These are phyloP conservation scores for Grammomys surdaster DNA, from an alignment of 2,113 vertebrate genomes.

Conservation along the genomic window DNA sequence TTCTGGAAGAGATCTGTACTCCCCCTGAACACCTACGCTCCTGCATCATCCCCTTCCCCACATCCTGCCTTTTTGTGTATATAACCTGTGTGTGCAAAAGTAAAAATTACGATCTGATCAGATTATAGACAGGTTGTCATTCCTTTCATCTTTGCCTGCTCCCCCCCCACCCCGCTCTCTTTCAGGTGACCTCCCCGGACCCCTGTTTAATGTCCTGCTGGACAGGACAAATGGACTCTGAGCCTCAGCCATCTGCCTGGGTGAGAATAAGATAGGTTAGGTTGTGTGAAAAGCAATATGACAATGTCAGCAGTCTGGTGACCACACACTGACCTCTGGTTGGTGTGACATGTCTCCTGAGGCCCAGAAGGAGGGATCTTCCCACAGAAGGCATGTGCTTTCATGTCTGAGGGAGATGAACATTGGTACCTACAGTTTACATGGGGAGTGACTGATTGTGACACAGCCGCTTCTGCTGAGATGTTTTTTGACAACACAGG, in stretches of 20 bases:
- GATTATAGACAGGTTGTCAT: too few relatives aligned
- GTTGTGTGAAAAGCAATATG: not conserved
- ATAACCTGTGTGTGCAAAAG: too few relatives aligned
- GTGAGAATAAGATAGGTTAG: not conserved
- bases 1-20: too few relatives aligned
- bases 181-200: too few relatives aligned
- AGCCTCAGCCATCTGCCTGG: not conserved
- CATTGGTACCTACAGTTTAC: not conserved
- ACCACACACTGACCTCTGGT: not conserved
- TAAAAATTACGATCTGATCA: too few relatives aligned
- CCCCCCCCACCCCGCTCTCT: too few relatives aligned
- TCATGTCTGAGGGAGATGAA: not conserved
- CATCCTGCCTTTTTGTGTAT: too few relatives aligned
- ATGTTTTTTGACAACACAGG: not conserved
- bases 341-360: accelerated
- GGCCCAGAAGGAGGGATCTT: not conserved
- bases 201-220: too few relatives aligned
- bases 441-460: not conserved
- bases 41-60: too few relatives aligned
- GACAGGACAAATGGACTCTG: not conserved
- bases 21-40: too few relatives aligned
- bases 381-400: accelerated
- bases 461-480: too few relatives aligned
- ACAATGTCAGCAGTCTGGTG: not conserved
- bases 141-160: too few relatives aligned